Evolutionary conservation across 2,888 invertebrate species (phyloP).

Genomic region (Crepidodera aurea): DNA sequence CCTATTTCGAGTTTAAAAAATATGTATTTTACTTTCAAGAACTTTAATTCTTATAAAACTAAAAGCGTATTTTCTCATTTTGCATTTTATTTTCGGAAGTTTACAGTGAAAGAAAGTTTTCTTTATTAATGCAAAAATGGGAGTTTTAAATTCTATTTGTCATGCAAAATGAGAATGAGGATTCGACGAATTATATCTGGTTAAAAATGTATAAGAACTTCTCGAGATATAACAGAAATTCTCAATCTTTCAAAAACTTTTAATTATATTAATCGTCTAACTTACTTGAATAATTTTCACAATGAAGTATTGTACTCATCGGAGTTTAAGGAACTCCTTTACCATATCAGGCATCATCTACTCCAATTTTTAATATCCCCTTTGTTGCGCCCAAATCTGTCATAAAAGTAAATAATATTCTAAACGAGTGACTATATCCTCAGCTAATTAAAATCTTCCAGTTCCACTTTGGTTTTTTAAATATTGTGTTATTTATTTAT

Average conservation of each 20-base stretch:
- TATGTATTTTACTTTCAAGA: background rate
- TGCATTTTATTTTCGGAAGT: conserved; percentile 2
- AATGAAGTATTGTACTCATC: background rate
- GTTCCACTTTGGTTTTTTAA: too few species aligned
- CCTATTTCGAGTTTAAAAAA: too few species aligned
- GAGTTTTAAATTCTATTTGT: conserved; percentile 21
- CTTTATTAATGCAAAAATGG: conserved; percentile 14
- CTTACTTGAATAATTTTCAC: background rate
- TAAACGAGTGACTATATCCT: too few species aligned
- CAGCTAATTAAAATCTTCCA: too few species aligned
- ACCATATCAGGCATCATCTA: too few species aligned
- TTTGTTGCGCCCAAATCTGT: too few species aligned
- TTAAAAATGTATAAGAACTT: conserved; percentile 19
- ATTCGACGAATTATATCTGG: conserved; percentile 11
- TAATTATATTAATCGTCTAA: conserved; percentile 1
- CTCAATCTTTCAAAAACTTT: background rate
- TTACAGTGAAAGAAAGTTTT: conserved; percentile 5
- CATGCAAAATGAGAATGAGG: conserved; percentile 9
- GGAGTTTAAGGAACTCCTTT: background rate
- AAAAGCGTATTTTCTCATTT: background rate
- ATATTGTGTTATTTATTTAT: too few species aligned
- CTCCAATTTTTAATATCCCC: too few species aligned
- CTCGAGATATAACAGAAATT: background rate
- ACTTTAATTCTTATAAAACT: background rate
- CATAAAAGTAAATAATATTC: too few species aligned